Percentiles rank a stretch among this genome's conserved stretches.
These are phyloP conservation scores for Acrobasis suavella DNA, from an alignment of 2,888 invertebrate genomes.

Conservation along the genomic window DNA sequence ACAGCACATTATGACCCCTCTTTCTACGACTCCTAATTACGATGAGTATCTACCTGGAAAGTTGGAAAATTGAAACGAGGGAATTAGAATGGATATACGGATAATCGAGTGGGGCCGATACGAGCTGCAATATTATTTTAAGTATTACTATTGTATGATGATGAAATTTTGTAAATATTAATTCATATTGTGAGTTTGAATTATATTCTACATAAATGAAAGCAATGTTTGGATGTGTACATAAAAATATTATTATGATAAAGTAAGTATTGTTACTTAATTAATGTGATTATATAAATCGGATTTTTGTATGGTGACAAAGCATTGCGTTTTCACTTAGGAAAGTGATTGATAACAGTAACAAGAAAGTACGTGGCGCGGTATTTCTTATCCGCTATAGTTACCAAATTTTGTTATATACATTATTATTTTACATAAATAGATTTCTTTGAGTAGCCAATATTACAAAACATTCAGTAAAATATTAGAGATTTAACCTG, in stretches of 20 bases:
- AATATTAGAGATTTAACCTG: constrained; percentile 21
- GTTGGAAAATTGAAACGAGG: constrained; percentile 1
- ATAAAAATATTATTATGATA: constrained; percentile 62
- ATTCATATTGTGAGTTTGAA: constrained; percentile 47
- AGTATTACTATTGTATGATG: constrained; percentile 57
- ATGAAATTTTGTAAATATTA: constrained; percentile 45
- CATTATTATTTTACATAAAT: constrained; percentile 24
- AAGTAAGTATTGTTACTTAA: constrained; percentile 67
- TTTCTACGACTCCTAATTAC: neutral
- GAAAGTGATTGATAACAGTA: constrained; percentile 36
- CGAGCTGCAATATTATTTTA: constrained; percentile 78
- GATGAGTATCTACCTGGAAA: neutral
- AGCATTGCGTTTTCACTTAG: constrained; percentile 43
- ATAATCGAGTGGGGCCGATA: constrained; percentile 56
- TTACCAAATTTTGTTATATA: constrained; percentile 45
- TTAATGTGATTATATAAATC: constrained; percentile 69
- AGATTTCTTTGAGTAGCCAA: neutral
- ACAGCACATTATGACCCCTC: neutral
- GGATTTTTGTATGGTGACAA: constrained; percentile 59
- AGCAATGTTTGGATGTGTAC: constrained; percentile 75
- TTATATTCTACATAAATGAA: constrained; percentile 55
- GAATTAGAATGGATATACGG: constrained; percentile 21
- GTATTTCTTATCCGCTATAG: constrained; percentile 42
- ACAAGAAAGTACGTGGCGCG: constrained; percentile 35
- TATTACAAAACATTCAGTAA: constrained; percentile 16